phyloP scores from a whole-genome alignment of 2,888 invertebrate genomes.

The Stegophylla sp. region DNA sequence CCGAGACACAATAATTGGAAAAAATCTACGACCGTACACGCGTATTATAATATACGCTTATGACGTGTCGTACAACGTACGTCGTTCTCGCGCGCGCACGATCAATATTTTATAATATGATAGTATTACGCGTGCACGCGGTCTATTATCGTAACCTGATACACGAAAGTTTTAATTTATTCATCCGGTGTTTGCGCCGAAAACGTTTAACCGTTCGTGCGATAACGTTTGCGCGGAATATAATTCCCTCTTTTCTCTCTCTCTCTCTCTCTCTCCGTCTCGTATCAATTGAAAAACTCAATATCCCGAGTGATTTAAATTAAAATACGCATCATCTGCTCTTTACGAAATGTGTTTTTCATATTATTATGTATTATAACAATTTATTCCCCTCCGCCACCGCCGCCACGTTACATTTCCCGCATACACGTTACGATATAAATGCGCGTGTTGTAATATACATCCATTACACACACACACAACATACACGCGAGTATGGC shows the following conservation, averaged over 20 bases:
- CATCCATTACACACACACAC: too few species aligned
- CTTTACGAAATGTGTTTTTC: background rate
- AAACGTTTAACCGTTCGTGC: conserved; percentile 30
- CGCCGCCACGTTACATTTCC: background rate
- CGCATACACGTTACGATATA: too few species aligned
- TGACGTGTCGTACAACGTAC: too few species aligned
- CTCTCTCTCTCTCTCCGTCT: background rate
- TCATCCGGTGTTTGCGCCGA: conserved; percentile 36
- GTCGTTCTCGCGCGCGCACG: too few species aligned
- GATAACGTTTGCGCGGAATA: background rate
- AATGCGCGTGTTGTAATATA: background rate
- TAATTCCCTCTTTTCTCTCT: background rate
- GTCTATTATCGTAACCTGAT: conserved; percentile 31
- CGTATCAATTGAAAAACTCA: conserved; percentile 19
- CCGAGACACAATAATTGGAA: too few species aligned
- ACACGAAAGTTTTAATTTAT: conserved; percentile 46
- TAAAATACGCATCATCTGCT: conserved; percentile 42
- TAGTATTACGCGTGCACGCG: too few species aligned
- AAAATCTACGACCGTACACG: too few species aligned
- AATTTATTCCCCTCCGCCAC: conserved; percentile 1
- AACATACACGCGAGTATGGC: background rate
- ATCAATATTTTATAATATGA: too few species aligned
- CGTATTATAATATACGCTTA: too few species aligned
- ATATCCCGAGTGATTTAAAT: conserved; percentile 44
- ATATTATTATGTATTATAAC: background rate